A percentile compares a stretch with the other conserved stretches of the same genome.
These are phyloP conservation scores for Argyrosomus japonicus DNA, from an alignment of 2,113 vertebrate genomes.

Conservation along the genomic window DNA sequence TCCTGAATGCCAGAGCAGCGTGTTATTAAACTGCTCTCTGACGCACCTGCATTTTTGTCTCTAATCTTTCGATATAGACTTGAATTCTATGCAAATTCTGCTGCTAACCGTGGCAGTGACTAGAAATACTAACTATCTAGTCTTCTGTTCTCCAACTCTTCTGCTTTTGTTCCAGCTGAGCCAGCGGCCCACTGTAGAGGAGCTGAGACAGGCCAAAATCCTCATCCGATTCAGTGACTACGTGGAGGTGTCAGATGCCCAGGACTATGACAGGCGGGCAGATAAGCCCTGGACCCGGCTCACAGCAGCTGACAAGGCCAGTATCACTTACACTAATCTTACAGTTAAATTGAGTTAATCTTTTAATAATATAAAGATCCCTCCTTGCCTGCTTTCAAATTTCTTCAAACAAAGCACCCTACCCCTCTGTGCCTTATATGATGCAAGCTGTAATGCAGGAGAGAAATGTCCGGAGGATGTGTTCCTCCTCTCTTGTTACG, in stretches of 20 bases:
- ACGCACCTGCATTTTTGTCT: not conserved
- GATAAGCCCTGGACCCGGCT: slow-evolving; percentile 99
- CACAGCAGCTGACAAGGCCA: slow-evolving; percentile 97
- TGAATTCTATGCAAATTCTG: not conserved
- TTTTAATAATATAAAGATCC: slow-evolving; percentile 20
- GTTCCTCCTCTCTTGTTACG: slow-evolving; percentile 40
- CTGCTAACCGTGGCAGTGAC: not conserved
- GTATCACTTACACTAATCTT: slow-evolving; percentile 40
- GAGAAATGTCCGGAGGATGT: not conserved
- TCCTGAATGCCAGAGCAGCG: not conserved
- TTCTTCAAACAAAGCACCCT: slow-evolving; percentile 4
- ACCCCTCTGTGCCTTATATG: slow-evolving; percentile 6
- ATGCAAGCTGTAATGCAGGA: not conserved
- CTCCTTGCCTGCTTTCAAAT: slow-evolving; percentile 6
- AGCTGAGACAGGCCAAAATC: slow-evolving; percentile 96
- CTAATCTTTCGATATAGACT: not conserved
- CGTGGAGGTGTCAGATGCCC: slow-evolving; percentile 96
- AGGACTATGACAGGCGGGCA: slow-evolving; percentile 96
- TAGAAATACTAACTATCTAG: not conserved
- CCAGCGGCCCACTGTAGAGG: slow-evolving; percentile 97
- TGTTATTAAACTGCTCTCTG: not conserved
- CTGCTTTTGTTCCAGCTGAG: slow-evolving; percentile 88
- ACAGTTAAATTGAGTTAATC: slow-evolving; percentile 11
- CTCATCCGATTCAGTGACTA: slow-evolving; percentile 98
- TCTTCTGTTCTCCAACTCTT: not conserved